Percentiles rank a stretch among this genome's conserved stretches.
Conservation (phyloP, 2,113 vertebrate genomes). For the Zapornia atra region DNA sequence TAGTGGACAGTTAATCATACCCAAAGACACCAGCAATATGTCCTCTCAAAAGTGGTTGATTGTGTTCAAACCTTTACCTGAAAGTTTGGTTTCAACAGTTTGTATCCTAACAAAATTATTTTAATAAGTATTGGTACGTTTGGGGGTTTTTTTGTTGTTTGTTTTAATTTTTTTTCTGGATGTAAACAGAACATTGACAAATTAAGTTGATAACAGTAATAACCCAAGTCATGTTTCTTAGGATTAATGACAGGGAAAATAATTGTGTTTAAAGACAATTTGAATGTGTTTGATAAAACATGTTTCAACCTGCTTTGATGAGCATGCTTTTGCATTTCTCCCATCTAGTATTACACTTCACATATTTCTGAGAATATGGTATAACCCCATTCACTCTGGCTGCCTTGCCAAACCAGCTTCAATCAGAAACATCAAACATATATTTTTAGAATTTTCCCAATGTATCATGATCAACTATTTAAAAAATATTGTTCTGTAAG, state of each 20-base stretch:
- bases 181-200: neutral
- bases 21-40: neutral
- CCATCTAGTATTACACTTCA: neutral
- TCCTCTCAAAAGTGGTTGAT: neutral
- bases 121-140: neutral
- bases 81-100: neutral
- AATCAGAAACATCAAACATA: neutral
- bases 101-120: neutral
- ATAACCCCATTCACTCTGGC: neutral
- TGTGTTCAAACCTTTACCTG: neutral
- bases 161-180: neutral
- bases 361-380: neutral
- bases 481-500: neutral
- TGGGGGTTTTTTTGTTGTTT: neutral
- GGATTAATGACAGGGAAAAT: neutral
- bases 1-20: neutral
- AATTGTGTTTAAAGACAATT: neutral
- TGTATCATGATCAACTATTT: neutral
- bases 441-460: neutral
- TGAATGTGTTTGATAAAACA: neutral
- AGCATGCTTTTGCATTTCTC: neutral
- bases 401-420: neutral
- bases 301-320: neutral
- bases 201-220: neutral
- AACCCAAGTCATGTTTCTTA: neutral